These are phyloP conservation scores for Nipponia nippon DNA, from an alignment of 2,113 vertebrate genomes.

Conservation along the genomic window DNA sequence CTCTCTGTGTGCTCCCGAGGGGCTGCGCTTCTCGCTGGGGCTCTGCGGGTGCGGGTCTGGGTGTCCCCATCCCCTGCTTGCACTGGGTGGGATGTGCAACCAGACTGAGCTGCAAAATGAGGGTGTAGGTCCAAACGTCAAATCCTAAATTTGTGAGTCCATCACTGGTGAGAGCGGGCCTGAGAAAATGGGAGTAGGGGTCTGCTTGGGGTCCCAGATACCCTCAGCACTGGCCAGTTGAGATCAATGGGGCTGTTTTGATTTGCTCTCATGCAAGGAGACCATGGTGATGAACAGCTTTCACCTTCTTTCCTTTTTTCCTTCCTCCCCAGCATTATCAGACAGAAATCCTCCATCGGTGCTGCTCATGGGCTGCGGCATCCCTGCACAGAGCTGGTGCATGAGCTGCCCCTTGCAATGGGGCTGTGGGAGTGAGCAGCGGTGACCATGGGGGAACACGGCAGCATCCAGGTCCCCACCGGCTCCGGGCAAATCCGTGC, in stretches of 20 bases:
- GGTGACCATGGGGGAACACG: fast-evolving
- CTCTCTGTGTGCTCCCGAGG: background rate
- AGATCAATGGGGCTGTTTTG: background rate
- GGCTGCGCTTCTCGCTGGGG: background rate
- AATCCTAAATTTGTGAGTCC: fast-evolving
- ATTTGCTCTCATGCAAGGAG: background rate
- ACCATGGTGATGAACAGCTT: background rate
- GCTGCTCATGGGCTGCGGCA: fast-evolving
- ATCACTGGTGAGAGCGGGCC: background rate
- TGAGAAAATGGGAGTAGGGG: background rate
- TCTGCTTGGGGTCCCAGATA: background rate
- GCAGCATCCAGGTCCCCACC: background rate
- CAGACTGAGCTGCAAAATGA: background rate
- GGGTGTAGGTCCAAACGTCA: background rate
- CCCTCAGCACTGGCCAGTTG: background rate
- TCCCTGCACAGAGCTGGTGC: fast-evolving
- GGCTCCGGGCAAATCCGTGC: background rate
- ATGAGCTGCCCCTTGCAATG: fast-evolving
- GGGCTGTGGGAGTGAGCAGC: background rate
- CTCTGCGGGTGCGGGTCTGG: fast-evolving
- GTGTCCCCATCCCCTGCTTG: background rate
- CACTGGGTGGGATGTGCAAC: too few relatives aligned
- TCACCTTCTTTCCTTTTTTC: background rate
- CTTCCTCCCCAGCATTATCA: background rate
- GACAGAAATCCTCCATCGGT: background rate